phyloP scores from a whole-genome alignment of 2,113 vertebrate genomes.

The Narcine bancroftii region DNA sequence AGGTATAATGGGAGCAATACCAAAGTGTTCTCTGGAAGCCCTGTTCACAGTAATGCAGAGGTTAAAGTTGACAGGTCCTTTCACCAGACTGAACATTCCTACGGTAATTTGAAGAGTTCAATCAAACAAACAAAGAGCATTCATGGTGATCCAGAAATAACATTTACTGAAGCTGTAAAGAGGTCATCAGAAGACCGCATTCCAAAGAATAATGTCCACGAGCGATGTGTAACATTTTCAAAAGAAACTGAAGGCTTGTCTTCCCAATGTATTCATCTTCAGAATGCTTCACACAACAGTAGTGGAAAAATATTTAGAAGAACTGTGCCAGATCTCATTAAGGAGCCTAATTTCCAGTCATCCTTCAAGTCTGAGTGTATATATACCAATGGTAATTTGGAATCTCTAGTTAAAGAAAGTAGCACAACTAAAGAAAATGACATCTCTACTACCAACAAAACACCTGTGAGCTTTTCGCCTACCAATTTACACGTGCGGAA shows the following conservation, averaged over 20 bases:
- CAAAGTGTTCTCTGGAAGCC: not conserved
- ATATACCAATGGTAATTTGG: not conserved
- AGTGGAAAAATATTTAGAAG: not conserved
- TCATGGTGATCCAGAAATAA: constrained; percentile 44
- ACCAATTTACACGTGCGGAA: not conserved
- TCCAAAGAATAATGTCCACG: constrained; percentile 32
- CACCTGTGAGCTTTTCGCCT: not conserved
- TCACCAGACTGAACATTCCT: not conserved
- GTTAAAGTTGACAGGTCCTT: not conserved
- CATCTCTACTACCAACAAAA: not conserved
- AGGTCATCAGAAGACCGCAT: constrained; percentile 41
- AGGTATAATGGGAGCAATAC: constrained; percentile 33
- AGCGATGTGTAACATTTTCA: constrained; percentile 30
- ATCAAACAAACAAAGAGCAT: constrained; percentile 36
- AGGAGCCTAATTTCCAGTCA: not conserved
- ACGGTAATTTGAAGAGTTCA: constrained; percentile 16
- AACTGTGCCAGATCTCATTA: not conserved
- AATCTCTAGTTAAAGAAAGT: not conserved
- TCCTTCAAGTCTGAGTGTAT: not conserved
- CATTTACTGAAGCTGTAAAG: constrained; percentile 49
- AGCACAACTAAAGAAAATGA: not conserved
- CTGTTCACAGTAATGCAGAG: not conserved
- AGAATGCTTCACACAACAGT: not conserved
- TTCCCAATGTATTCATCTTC: not conserved
- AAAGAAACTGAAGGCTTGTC: constrained; percentile 3